Evolutionary conservation across 2,888 invertebrate genomes (phyloP).

Genomic region (Tyria jacobaeae): DNA sequence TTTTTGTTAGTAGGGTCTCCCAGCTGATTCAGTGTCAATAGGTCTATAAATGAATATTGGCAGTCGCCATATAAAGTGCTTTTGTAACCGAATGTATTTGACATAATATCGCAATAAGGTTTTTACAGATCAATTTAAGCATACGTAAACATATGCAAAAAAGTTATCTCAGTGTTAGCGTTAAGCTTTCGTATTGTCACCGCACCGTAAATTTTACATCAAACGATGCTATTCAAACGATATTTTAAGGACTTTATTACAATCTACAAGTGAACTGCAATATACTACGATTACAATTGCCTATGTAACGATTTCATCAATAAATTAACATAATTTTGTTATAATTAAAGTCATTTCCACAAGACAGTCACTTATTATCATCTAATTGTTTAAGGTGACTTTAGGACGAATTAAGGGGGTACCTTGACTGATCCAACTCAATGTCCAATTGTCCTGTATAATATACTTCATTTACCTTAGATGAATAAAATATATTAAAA

Average conservation of each 20-base stretch:
- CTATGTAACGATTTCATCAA: constrained; percentile 30
- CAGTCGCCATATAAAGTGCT: background rate
- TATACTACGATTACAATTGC: constrained; percentile 36
- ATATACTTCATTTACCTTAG: too few relatives aligned
- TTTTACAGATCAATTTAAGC: constrained; percentile 53
- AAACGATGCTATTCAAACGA: constrained; percentile 39
- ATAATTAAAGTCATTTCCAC: background rate
- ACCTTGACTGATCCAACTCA: background rate
- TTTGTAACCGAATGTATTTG: background rate
- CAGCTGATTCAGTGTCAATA: background rate
- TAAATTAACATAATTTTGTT: constrained; percentile 37
- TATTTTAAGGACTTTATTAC: constrained; percentile 50
- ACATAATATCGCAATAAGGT: constrained; percentile 5
- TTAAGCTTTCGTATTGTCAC: constrained; percentile 46
- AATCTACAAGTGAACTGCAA: constrained; percentile 27
- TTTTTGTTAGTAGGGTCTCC: too few relatives aligned
- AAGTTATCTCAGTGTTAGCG: constrained; percentile 38
- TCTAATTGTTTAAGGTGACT: background rate
- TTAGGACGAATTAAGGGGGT: background rate
- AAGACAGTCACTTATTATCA: background rate
- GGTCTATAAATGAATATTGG: background rate
- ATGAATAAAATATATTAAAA: too few relatives aligned
- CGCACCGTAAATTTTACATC: constrained; percentile 44
- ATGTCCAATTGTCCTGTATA: background rate
- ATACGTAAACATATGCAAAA: constrained; percentile 47